These are phyloP conservation scores for Liparis tanakae DNA, from an alignment of 2,797 vertebrate genomes.

Conservation along the genomic window DNA sequence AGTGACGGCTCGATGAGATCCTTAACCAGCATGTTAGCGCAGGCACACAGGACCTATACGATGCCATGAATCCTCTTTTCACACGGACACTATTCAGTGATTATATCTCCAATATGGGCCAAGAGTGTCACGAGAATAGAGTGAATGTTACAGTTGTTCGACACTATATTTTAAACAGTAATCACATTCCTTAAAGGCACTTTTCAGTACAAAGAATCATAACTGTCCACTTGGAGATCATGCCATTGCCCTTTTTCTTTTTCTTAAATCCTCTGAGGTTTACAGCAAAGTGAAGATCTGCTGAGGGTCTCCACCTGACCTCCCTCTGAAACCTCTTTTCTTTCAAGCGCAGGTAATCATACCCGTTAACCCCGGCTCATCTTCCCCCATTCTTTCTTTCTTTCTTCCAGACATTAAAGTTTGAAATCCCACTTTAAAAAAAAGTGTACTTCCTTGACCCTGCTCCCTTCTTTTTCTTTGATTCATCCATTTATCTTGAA, in stretches of 20 bases:
- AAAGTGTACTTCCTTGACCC: not conserved
- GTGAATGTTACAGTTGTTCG: not conserved
- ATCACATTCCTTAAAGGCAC: not conserved
- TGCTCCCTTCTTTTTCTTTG: not conserved
- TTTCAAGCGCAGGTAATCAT: conserved; percentile 16
- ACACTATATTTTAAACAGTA: not conserved
- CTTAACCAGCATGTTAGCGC: conserved; percentile 41
- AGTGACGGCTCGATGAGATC: conserved; percentile 39
- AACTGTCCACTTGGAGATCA: conserved; percentile 2
- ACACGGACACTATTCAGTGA: not conserved
- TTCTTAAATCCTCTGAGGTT: conserved; percentile 24
- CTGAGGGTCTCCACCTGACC: conserved; percentile 25
- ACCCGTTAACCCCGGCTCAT: conserved; percentile 8
- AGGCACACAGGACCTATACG: conserved; percentile 27
- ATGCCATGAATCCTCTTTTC: not conserved
- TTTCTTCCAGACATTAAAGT: conserved; percentile 5
- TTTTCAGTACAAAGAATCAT: conserved; percentile 8
- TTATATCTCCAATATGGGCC: not conserved
- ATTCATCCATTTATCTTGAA: conserved; percentile 11
- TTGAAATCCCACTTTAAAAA: conserved; percentile 32
- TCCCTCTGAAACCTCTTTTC: conserved; percentile 26
- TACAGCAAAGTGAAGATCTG: not conserved
- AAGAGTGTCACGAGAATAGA: not conserved
- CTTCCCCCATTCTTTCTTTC: conserved; percentile 1
- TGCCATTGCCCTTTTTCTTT: conserved; percentile 17